Conservation (phyloP, 2,113 vertebrate genomes). For the Pionites leucogaster region DNA sequence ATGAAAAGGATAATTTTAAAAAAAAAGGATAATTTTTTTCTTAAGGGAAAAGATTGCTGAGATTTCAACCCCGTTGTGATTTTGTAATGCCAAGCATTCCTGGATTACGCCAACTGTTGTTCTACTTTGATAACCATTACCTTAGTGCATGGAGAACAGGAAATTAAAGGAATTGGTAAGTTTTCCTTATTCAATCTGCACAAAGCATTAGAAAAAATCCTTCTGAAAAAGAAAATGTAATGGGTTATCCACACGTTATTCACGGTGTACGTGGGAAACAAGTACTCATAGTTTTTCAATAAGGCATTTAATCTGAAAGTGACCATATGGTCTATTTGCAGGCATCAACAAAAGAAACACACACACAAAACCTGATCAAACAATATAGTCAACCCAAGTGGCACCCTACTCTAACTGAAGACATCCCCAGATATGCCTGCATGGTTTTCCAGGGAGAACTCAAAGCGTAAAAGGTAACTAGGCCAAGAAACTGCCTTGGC, state of each 20-base stretch:
- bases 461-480: background rate
- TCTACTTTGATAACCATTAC: background rate
- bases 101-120: background rate
- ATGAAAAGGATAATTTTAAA: background rate
- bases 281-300: background rate
- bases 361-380: background rate
- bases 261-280: background rate
- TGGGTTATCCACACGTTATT: background rate
- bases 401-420: background rate
- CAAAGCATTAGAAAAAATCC: background rate
- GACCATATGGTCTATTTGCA: background rate
- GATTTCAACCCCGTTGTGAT: background rate
- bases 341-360: background rate
- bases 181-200: background rate
- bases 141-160: background rate
- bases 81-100: background rate
- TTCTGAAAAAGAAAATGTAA: background rate
- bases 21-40: background rate
- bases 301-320: background rate
- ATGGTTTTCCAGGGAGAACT: background rate
- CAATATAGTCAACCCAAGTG: background rate
- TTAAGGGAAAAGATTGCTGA: background rate
- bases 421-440: background rate
- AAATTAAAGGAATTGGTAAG: background rate
- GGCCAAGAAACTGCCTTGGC: conserved; percentile 38